Base-by-base conservation (phyloP, 1,140 invertebrate genomes). In the Tigriopus japonicus region DNA sequence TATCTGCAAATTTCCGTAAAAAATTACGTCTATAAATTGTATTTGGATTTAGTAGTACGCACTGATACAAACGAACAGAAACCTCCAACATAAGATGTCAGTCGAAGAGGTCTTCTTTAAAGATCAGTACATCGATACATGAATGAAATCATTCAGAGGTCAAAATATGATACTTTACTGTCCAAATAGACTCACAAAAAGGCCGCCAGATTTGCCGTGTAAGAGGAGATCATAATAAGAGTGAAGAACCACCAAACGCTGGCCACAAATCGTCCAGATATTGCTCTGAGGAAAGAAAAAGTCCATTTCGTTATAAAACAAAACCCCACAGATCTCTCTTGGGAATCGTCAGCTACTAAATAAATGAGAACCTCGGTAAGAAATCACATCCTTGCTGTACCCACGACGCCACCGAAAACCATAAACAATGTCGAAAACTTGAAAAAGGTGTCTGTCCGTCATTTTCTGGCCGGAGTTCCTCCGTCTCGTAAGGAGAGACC, bases 321-420 rank as follows among this genome's bases (percentile, higher is more conserved):
- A 5, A 3, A 3, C 9, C 28, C 28, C 28, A 35, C 28, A 3
- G 9, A 51, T 5, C 7, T 10, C 45, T 19, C 15, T 10, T 5
- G 3, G 7, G 45, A 23, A 51, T 51, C 21, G 21, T 2, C 10
- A 51, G 21, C 21, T 51, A 5, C 28, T 13, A 55, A 24, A 55
- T 28, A 43, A 72, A 35, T 35, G 9, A 72, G 73, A 74, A 81
- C 80, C 81, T 83, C 64, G 84, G 83, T 64, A 85, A 84, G 72
- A 90, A 83, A 78, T 90, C 86, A 69, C 83, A 87, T 73, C 87
- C 86, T 79, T 87, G 85, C 78, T 88, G 85, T 85, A 90, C 88
- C 69, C 89, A 80, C 67, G 83, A 85, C 66, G 85, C 85, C 71
- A 87, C 84, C 73, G 85, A 85, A 76, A 87, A 87, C 85, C 85